These are phyloP conservation scores for Drosophila truncata DNA, from an alignment of 1,140 invertebrate genomes.

Conservation along the genomic window DNA sequence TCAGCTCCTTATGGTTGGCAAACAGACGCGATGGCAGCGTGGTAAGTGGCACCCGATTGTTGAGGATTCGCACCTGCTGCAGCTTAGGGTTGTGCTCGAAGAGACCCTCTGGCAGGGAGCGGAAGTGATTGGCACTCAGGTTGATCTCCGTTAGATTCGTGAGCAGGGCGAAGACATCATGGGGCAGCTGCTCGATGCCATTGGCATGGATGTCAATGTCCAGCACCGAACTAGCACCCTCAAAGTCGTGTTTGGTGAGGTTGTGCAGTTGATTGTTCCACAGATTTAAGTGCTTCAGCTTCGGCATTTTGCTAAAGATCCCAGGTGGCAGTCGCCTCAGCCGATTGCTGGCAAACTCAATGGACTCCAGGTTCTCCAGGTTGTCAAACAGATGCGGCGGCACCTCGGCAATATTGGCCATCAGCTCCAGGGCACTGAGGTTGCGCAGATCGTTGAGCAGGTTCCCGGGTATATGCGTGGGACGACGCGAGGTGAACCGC, in stretches of 20 bases:
- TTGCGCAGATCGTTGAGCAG: conserved; percentile 87
- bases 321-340: conserved; percentile 87
- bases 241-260: conserved; percentile 87
- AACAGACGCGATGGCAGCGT: conserved; percentile 87
- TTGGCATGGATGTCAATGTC: conserved; percentile 88
- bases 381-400: conserved; percentile 87
- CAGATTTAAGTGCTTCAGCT: conserved; percentile 87
- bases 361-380: conserved; percentile 86
- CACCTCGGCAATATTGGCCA: conserved; percentile 87
- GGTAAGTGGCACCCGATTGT: conserved; percentile 87
- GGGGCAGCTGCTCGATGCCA: conserved; percentile 87
- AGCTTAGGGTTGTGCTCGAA: conserved; percentile 87
- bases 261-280: conserved; percentile 88
- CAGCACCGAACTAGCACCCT: conserved; percentile 86
- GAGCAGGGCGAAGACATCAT: conserved; percentile 87
- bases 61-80: conserved; percentile 86
- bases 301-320: conserved; percentile 87
- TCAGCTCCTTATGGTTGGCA: conserved; percentile 86
- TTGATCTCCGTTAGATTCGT: conserved; percentile 87
- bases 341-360: conserved; percentile 88
- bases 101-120: conserved; percentile 87
- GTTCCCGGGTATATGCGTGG: conserved; percentile 87
- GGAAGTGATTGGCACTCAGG: conserved; percentile 88
- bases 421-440: conserved; percentile 87
- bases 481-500: conserved; percentile 66